Conservation (phyloP, 2,113 vertebrate species). For the Epinephelus cyanopodus region DNA sequence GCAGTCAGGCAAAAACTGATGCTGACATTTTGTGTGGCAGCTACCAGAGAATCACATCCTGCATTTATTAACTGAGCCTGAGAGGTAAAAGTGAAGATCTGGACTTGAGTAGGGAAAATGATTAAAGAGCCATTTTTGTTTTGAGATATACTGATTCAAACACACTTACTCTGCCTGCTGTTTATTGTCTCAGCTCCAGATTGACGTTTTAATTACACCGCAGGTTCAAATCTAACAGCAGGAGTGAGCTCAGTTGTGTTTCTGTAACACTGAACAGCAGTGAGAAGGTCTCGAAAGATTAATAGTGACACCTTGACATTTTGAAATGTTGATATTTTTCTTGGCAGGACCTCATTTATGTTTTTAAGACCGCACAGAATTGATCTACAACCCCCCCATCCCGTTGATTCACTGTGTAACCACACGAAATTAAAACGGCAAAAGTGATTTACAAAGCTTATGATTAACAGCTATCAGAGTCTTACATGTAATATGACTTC, state of each 20-base stretch:
- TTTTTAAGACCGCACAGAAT: not conserved
- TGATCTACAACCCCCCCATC: slow-evolving; percentile 5
- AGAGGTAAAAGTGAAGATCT: not conserved
- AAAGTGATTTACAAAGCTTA: not conserved
- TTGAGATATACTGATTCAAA: not conserved
- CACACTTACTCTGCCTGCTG: not conserved
- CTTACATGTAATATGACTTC: not conserved
- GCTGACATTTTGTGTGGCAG: not conserved
- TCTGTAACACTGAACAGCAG: not conserved
- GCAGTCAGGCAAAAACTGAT: not conserved
- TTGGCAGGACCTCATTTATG: too few species aligned
- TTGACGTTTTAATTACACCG: not conserved
- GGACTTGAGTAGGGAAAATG: not conserved
- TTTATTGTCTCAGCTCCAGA: slow-evolving; percentile 1
- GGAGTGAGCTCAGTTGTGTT: slow-evolving; percentile 1
- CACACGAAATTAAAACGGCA: not conserved
- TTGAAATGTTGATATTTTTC: slow-evolving; percentile 29
- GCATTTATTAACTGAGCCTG: not conserved
- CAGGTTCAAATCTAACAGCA: not conserved
- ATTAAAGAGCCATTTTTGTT: not conserved
- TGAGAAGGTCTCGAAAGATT: not conserved
- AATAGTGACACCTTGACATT: slow-evolving; percentile 39
- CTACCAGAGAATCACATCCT: slow-evolving; percentile 30
- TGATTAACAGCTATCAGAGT: not conserved
- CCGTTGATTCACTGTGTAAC: slow-evolving; percentile 2